phyloP scores from a whole-genome alignment of 2,888 invertebrate genomes.

The Drosophila affinis region DNA sequence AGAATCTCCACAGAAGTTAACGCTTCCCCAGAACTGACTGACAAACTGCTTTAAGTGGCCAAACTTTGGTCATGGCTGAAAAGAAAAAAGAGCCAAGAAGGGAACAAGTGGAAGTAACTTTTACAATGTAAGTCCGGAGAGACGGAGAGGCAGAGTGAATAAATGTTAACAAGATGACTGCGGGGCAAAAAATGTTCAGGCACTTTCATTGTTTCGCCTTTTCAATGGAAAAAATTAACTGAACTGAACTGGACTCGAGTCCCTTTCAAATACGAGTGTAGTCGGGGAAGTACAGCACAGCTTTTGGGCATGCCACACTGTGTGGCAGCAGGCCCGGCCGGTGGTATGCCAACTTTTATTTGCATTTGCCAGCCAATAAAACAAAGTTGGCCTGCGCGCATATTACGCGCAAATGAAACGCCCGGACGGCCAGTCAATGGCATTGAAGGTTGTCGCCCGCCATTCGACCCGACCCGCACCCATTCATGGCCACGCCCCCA shows the following conservation, averaged over 20 bases:
- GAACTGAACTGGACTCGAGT: slow-evolving; percentile 40
- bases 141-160: slow-evolving; percentile 52
- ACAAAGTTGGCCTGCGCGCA: slow-evolving; percentile 41
- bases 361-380: slow-evolving; percentile 55
- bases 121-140: slow-evolving; percentile 53
- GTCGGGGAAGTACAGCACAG: neutral
- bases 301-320: slow-evolving; percentile 33
- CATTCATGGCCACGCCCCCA: slow-evolving; percentile 14
- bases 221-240: slow-evolving; percentile 42
- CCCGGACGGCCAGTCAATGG: slow-evolving; percentile 29
- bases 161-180: slow-evolving; percentile 75
- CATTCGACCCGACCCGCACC: neutral
- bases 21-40: slow-evolving; percentile 45
- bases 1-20: slow-evolving; percentile 38
- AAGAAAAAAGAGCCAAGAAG: slow-evolving; percentile 28
- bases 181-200: slow-evolving; percentile 26
- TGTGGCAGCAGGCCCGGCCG: slow-evolving; percentile 16
- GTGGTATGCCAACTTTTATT: slow-evolving; percentile 34
- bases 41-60: slow-evolving; percentile 54
- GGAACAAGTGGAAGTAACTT: slow-evolving; percentile 55
- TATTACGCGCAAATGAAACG: slow-evolving; percentile 56
- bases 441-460: slow-evolving; percentile 33
- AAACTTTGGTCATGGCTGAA: slow-evolving; percentile 39
- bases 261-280: slow-evolving; percentile 13
- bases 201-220: slow-evolving; percentile 34